Base-by-base conservation (phyloP, 2,113 vertebrate genomes). In the Ailurus styani region DNA sequence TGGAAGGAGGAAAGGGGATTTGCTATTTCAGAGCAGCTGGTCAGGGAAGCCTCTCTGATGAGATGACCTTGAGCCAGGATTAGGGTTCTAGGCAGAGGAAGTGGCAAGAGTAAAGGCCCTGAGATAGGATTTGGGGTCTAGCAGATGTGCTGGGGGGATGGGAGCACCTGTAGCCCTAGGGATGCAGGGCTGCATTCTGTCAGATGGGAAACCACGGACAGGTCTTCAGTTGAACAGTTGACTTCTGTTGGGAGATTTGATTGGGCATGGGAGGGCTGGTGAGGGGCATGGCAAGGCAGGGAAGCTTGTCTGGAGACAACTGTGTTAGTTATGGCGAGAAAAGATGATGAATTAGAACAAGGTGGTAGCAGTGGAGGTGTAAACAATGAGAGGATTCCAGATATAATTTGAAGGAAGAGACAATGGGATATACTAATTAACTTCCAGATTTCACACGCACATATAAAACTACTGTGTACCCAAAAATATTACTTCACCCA, bases 381-480 rank as follows among this genome's bases (percentile, higher is more conserved):
- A 82, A 96, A 87, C 68, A 37, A 15, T 55, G 72, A 60, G 52
- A 23, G 18, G 27, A 40, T 66, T 79, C 45, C 27, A 1, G n/a
- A 45, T 70, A 62, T 40, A 47, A 54, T 70, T 17, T 88, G 70
- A 84, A 60, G 66, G 31, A 84, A 95, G 34, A 73, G 54, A 85
- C 62, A 84, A 77, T n/a, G 45, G 3, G 2, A 34, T 57, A 54
- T n/a, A n/a, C 10, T 60, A 75, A 84, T 66, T 91, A 29, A 37
- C 79, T 91, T 89, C 50, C n/a, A 83, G 54, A 42, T 81, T 89
- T 95, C 34, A 70, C 40, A 81, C 7, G 55, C 27, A 54, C 66
- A 34, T 27, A 60, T n/a, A 34, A 93, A 95, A 70, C n/a, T 93
- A 45, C 91, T 91, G 66, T 47, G 21, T 84, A 20, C 25, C 21